Conservation (phyloP, 2,113 vertebrate species). For the Epinephelus moara region DNA sequence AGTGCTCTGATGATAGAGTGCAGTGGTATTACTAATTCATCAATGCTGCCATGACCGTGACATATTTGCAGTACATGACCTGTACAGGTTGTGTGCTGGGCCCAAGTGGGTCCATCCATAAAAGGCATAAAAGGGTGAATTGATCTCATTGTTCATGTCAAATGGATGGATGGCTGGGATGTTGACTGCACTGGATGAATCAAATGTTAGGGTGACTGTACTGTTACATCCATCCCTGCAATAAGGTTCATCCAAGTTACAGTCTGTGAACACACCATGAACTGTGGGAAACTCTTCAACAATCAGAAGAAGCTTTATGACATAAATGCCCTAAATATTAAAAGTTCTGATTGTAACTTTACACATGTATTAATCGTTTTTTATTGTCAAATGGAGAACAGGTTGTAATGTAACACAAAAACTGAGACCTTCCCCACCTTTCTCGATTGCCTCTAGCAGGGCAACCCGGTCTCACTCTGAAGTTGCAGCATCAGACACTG, state of each 20-base stretch:
- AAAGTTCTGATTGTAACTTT: no score
- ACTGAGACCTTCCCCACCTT: no score
- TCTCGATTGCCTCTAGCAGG: no score
- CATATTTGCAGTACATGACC: slow-evolving; percentile 42
- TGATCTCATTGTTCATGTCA: slow-evolving; percentile 41
- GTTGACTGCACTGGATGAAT: background rate
- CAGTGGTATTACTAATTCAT: slow-evolving; percentile 39
- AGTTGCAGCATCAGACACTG: no score
- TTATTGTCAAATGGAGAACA: no score
- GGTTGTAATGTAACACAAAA: no score
- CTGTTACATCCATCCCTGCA: background rate
- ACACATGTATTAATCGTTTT: no score
- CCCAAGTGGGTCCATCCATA: slow-evolving; percentile 23
- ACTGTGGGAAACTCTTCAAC: background rate
- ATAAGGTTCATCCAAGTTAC: background rate
- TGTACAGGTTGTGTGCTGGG: slow-evolving; percentile 27
- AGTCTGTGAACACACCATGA: background rate
- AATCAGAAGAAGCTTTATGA: background rate
- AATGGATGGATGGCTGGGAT: slow-evolving; percentile 27
- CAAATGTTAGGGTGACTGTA: background rate
- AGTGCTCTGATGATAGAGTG: slow-evolving; percentile 24
- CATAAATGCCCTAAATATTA: no score
- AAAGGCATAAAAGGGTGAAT: slow-evolving; percentile 19
- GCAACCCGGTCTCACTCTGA: no score
- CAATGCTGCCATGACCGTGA: slow-evolving; percentile 23